phyloP scores from a whole-genome alignment of 2,888 invertebrate genomes.

The Dendrolimus houi region DNA sequence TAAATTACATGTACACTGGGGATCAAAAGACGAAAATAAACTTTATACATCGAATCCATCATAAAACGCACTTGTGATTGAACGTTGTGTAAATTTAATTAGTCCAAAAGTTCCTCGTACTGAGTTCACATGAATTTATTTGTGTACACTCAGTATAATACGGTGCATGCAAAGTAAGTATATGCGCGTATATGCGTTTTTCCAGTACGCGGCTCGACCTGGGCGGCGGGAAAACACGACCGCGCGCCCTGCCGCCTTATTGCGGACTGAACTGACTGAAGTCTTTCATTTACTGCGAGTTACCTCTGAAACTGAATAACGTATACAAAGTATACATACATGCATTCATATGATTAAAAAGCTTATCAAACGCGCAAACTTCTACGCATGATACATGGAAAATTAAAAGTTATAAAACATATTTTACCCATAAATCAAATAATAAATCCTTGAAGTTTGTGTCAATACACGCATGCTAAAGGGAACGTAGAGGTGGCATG shows the following conservation, averaged over 20 bases:
- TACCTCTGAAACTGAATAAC: conserved; percentile 30
- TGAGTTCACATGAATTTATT: conserved; percentile 14
- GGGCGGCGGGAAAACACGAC: conserved; percentile 37
- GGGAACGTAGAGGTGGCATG: too few species aligned
- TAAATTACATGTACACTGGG: conserved; percentile 24
- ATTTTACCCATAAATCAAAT: too few species aligned
- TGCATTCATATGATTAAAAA: too few species aligned
- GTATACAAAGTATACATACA: too few species aligned
- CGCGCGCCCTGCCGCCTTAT: conserved; percentile 54
- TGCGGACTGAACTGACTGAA: conserved; percentile 54
- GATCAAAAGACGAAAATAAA: conserved; percentile 42
- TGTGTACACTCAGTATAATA: conserved; percentile 7
- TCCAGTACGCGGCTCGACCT: conserved; percentile 34
- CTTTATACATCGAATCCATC: conserved; percentile 39
- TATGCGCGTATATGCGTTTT: conserved; percentile 21
- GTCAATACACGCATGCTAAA: too few species aligned
- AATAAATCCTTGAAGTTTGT: too few species aligned
- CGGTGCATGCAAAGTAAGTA: conserved; percentile 31
- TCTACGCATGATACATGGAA: too few species aligned
- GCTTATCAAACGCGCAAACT: too few species aligned
- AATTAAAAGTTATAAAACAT: too few species aligned
- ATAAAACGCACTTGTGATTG: conserved; percentile 16
- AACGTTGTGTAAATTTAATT: conserved; percentile 8
- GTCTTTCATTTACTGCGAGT: conserved; percentile 27
- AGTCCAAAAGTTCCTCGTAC: conserved; percentile 9